Percentiles rank a stretch among this genome's conserved stretches.
These are phyloP conservation scores for Bembecia ichneumoniformis DNA, from an alignment of 2,888 invertebrate genomes.

Conservation along the genomic window DNA sequence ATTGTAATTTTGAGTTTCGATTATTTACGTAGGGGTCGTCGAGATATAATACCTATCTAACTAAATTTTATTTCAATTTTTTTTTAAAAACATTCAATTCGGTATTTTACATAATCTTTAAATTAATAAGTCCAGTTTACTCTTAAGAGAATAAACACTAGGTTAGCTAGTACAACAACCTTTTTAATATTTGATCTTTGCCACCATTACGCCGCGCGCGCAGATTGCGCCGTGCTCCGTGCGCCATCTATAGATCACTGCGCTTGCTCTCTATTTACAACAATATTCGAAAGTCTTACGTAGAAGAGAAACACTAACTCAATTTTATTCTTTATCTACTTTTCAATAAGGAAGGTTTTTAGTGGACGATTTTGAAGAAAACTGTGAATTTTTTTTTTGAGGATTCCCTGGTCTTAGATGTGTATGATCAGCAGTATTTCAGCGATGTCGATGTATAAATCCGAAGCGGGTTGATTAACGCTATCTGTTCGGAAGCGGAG, in stretches of 20 bases:
- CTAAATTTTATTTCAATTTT: too few species aligned
- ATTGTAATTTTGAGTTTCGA: too few species aligned
- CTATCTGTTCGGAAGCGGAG: slow-evolving; percentile 45
- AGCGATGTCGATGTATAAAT: slow-evolving; percentile 41
- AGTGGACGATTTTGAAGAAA: slow-evolving; percentile 11
- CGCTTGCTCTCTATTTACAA: slow-evolving; percentile 50
- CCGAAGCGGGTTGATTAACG: slow-evolving; percentile 45
- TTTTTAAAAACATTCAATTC: too few species aligned
- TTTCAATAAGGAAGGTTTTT: slow-evolving; percentile 13
- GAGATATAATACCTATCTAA: too few species aligned
- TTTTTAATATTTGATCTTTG: slow-evolving; percentile 29
- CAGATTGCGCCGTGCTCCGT: slow-evolving; percentile 37
- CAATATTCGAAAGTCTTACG: slow-evolving; percentile 31
- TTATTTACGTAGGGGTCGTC: too few species aligned
- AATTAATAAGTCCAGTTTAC: not conserved
- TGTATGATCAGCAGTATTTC: slow-evolving; percentile 43
- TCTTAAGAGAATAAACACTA: not conserved
- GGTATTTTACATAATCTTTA: too few species aligned
- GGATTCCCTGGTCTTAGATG: slow-evolving; percentile 28
- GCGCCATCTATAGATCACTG: slow-evolving; percentile 58
- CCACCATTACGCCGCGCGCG: slow-evolving; percentile 32
- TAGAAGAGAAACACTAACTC: slow-evolving; percentile 11
- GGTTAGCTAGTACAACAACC: not conserved
- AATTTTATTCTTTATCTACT: slow-evolving; percentile 15
- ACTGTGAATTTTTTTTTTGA: slow-evolving; percentile 20